Conservation (phyloP, 2,113 vertebrate genomes). For the Barbus barbus region DNA sequence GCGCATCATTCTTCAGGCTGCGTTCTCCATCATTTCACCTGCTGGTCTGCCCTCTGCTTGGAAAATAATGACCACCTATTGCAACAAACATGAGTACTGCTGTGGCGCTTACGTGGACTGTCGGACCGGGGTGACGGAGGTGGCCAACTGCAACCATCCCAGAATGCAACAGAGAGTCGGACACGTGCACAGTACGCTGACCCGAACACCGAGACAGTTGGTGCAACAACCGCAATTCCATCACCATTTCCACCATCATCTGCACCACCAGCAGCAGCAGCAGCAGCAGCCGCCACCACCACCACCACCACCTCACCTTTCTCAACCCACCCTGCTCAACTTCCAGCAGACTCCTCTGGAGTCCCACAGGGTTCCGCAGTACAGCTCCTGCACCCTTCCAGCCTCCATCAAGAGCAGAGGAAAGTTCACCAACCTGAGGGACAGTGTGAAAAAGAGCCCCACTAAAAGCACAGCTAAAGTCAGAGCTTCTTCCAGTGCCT, state of each 20-base stretch:
- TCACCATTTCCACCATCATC: constrained; percentile 49
- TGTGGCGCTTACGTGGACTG: constrained; percentile 65
- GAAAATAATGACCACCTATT: constrained; percentile 73
- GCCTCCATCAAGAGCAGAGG: constrained; percentile 72
- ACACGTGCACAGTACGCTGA: constrained; percentile 67
- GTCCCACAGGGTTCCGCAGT: constrained; percentile 50
- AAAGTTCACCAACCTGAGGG: constrained; percentile 78
- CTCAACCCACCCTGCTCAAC: constrained; percentile 59
- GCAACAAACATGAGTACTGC: constrained; percentile 75
- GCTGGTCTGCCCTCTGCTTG: constrained; percentile 11
- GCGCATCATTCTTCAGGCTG: constrained; percentile 8
- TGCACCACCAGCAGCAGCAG: constrained; percentile 42
- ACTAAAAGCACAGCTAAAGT: constrained; percentile 83
- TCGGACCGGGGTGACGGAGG: constrained; percentile 33
- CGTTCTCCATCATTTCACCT: constrained; percentile 29
- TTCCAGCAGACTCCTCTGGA: constrained; percentile 46
- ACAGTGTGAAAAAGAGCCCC: constrained; percentile 84
- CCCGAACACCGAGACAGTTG: constrained; percentile 55
- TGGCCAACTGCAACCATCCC: constrained; percentile 48
- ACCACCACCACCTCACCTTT: constrained; percentile 57
- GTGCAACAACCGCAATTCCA: constrained; percentile 51
- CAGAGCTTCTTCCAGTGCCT: constrained; percentile 68
- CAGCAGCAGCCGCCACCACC: constrained; percentile 51
- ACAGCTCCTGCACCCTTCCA: constrained; percentile 77
- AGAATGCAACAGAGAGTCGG: constrained; percentile 55